phyloP scores from a whole-genome alignment of 2,113 vertebrate species.

The Lamprologus callipterus region DNA sequence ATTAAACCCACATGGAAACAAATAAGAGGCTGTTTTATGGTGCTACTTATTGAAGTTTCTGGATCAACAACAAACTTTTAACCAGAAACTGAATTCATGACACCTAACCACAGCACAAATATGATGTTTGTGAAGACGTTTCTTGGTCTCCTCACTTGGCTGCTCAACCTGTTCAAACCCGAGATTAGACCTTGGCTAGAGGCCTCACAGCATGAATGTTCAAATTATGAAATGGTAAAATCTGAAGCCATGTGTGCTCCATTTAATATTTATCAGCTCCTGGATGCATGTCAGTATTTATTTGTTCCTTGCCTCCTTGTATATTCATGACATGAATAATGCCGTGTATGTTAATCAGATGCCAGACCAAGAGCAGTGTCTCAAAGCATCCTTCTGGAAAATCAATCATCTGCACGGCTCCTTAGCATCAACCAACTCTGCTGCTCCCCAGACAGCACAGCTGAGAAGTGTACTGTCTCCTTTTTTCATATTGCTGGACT shows the following conservation, averaged over 20 bases:
- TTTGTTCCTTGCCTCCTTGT: conserved; percentile 46
- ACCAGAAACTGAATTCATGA: not conserved
- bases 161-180: conserved; percentile 13
- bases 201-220: conserved; percentile 21
- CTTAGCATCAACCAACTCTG: conserved; percentile 13
- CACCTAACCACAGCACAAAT: not conserved
- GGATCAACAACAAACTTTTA: not conserved
- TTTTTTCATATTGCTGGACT: conserved; percentile 33
- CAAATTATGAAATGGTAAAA: conserved; percentile 44
- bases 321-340: conserved; percentile 63
- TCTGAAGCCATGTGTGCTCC: conserved; percentile 35
- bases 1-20: not conserved
- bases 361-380: conserved; percentile 30
- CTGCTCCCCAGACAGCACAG: conserved; percentile 16
- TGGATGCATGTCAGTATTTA: conserved; percentile 53
- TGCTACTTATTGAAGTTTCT: not conserved
- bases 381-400: conserved; percentile 51
- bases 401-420: conserved; percentile 49
- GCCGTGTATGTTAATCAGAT: conserved; percentile 48
- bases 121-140: conserved; percentile 3
- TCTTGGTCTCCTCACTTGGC: not conserved
- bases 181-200: conserved; percentile 18
- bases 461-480: not conserved
- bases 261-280: conserved; percentile 51
- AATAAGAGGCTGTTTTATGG: not conserved